Evolutionary conservation across 2,888 invertebrate species (phyloP), one percentile per base, ranked within the genome.

Genomic region (Mimachlamys varia): DNA sequence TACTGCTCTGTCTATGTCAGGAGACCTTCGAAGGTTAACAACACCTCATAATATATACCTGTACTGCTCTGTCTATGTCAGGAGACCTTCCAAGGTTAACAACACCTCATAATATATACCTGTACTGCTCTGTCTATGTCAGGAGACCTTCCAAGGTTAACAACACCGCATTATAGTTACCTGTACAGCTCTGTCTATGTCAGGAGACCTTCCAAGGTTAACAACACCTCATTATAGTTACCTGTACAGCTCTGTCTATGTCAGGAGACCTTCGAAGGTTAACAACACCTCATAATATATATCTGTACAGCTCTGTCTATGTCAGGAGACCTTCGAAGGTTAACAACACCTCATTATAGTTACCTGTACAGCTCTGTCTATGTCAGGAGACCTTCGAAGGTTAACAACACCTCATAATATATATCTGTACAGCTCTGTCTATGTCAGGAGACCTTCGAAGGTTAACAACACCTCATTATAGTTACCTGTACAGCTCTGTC

Each of bases 291-390:
- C 44, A 3, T 5, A 7, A 44, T 44, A 44, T 44, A 76, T 88
- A 94, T 94, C 96, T 96, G 96, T 76, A 96, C 97, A 5, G 96
- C 96, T 88, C 96, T 91, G 92, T 97, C 97, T 53, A 97, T 93
- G 37, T n/a, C n/a, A n/a, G n/a, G n/a, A n/a, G n/a, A n/a, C n/a
- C n/a, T n/a, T n/a, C n/a, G n/a, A n/a, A n/a, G n/a, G n/a, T n/a
- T n/a, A n/a, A n/a, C n/a, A n/a, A n/a, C n/a, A n/a, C n/a, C 44
- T 3, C 44, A 3, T 5, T 3, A 44, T 44, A 44, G 3, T 58
- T 88, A 94, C 94, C 96, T 96, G 96, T 76, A 96, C 97, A 5
- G 96, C 96, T 88, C 96, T 91, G 92, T 97, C 97, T 53, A 97
- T 93, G 37, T n/a, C n/a, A n/a, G n/a, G n/a, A n/a, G n/a, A n/a